These are phyloP conservation scores for Troilus luridus DNA, from an alignment of 2,888 invertebrate species.

Conservation along the genomic window DNA sequence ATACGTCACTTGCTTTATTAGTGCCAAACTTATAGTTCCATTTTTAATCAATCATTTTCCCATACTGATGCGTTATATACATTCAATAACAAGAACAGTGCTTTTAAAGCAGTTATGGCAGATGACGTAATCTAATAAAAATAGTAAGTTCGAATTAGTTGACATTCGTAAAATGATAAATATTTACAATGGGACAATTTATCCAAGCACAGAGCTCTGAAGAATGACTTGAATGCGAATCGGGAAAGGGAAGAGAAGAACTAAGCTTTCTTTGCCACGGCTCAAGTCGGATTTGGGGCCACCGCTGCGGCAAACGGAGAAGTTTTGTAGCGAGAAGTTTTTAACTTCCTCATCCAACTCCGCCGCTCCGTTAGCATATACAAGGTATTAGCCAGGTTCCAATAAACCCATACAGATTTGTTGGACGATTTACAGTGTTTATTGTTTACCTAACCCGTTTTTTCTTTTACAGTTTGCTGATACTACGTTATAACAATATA, in stretches of 20 bases:
- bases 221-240: not conserved
- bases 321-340: not conserved
- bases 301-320: not conserved
- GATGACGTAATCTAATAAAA: not conserved
- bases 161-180: not conserved
- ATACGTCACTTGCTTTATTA: too few relatives aligned
- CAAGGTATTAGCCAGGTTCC: not conserved
- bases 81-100: not conserved
- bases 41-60: too few relatives aligned
- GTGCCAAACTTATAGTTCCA: too few relatives aligned
- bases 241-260: not conserved
- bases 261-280: slow-evolving; percentile 23
- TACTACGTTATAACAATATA: not conserved
- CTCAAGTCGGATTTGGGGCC: slow-evolving; percentile 17
- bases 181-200: not conserved
- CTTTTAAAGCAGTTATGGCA: not conserved
- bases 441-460: not conserved
- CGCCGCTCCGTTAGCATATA: not conserved
- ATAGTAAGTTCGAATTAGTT: not conserved
- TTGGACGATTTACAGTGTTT: not conserved
- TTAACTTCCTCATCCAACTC: slow-evolving; percentile 1
- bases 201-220: not conserved
- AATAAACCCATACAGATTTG: not conserved
- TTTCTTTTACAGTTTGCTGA: not conserved
- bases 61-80: too few relatives aligned